phyloP scores from a whole-genome alignment of 2,113 vertebrate species.

The Apistogramma diplotaenia region DNA sequence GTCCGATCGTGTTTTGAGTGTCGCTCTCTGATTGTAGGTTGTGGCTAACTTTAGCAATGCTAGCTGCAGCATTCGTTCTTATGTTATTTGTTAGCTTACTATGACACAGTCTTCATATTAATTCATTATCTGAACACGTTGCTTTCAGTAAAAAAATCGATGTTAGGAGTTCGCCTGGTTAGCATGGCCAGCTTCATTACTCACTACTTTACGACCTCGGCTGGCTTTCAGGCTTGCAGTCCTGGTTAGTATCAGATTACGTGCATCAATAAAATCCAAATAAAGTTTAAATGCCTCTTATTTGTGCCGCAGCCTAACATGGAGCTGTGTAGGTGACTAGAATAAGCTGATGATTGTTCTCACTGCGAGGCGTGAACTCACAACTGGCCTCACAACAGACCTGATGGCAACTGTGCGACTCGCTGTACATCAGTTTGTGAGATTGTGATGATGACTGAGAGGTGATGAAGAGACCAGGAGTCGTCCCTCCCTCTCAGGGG shows the following conservation, averaged over 20 bases:
- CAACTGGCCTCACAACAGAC: neutral
- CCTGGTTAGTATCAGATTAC: neutral
- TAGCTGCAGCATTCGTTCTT: too few species aligned
- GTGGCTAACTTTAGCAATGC: too few species aligned
- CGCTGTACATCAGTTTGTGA: neutral
- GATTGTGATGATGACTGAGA: conserved; percentile 28
- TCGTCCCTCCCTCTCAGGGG: conserved; percentile 35
- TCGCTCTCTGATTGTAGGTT: too few species aligned
- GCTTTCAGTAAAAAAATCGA: too few species aligned
- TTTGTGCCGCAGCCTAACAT: neutral
- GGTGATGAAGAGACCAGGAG: conserved; percentile 26
- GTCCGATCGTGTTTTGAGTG: too few species aligned
- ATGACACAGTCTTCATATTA: too few species aligned
- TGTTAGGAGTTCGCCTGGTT: too few species aligned
- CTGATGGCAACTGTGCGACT: neutral
- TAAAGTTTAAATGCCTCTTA: neutral
- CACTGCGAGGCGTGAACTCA: neutral
- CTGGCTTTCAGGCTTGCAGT: neutral
- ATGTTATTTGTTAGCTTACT: too few species aligned
- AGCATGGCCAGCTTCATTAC: too few species aligned
- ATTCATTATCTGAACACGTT: too few species aligned
- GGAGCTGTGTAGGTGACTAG: neutral
- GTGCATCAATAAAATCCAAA: neutral
- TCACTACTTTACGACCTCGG: too few species aligned
- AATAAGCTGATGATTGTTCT: neutral